These are phyloP conservation scores for Pharmacophagus antenor DNA, from an alignment of 2,888 invertebrate species.

Conservation along the genomic window DNA sequence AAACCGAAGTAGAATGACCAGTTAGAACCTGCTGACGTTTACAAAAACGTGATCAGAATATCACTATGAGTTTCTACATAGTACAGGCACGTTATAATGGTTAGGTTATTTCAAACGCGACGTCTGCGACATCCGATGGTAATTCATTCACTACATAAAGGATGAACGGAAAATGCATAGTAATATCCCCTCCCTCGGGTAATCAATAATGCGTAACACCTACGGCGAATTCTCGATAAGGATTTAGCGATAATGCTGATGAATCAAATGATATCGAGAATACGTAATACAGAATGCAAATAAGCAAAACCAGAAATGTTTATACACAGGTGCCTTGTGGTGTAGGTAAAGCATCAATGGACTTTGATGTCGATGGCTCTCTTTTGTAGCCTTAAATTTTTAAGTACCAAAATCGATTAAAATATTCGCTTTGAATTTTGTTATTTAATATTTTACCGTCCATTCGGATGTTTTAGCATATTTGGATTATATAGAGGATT, in stretches of 20 bases:
- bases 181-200: constrained; percentile 40
- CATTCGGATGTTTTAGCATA: background rate
- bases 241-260: constrained; percentile 41
- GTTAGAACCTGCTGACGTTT: constrained; percentile 5
- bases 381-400: background rate
- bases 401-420: background rate
- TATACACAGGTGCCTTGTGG: background rate
- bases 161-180: constrained; percentile 48
- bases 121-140: constrained; percentile 49
- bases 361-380: background rate
- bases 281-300: constrained; percentile 26
- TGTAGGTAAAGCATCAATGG: background rate
- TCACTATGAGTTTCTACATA: background rate
- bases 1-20: constrained; percentile 18
- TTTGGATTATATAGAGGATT: background rate
- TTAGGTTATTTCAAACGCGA: constrained; percentile 26
- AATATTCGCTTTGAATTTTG: background rate
- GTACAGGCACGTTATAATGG: background rate
- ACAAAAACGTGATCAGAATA: constrained; percentile 13
- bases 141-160: constrained; percentile 50
- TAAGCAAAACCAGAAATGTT: background rate
- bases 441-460: constrained; percentile 6
- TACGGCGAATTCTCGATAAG: constrained; percentile 52
- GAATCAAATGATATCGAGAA: constrained; percentile 41
- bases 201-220: constrained; percentile 50